phyloP scores from a whole-genome alignment of 2,113 vertebrate genomes.

The Cygnus atratus region DNA sequence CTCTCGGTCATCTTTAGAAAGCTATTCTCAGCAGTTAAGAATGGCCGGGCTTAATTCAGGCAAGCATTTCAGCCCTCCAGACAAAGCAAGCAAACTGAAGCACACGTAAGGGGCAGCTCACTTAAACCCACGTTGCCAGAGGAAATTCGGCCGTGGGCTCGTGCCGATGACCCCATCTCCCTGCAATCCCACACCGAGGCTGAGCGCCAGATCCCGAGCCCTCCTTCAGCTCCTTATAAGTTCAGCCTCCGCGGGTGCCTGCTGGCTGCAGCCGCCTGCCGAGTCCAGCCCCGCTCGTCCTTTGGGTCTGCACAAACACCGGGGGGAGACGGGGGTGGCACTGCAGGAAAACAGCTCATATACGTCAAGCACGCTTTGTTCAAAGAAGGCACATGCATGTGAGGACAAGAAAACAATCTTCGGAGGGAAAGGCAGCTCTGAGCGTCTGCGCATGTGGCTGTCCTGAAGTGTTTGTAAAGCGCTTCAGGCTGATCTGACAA shows the following conservation, averaged over 20 bases:
- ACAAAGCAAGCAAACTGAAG: background rate
- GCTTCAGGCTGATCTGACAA: background rate
- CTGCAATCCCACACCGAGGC: background rate
- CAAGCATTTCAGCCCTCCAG: background rate
- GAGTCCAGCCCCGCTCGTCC: background rate
- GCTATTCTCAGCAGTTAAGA: constrained; percentile 3
- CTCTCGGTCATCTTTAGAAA: background rate
- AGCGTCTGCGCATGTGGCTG: background rate
- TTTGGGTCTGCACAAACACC: rapidly evolving
- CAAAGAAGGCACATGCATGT: rapidly evolving
- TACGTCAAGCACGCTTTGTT: rapidly evolving
- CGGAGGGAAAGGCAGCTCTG: background rate
- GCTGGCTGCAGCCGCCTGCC: background rate
- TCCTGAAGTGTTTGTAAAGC: background rate
- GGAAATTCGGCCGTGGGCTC: rapidly evolving
- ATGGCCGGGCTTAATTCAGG: background rate
- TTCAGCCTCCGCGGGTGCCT: background rate
- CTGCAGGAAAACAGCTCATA: rapidly evolving
- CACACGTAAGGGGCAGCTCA: background rate
- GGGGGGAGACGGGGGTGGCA: background rate
- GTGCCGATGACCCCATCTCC: background rate
- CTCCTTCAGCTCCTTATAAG: background rate
- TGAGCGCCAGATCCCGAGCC: background rate
- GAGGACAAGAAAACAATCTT: background rate
- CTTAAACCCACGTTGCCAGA: background rate